Evolutionary conservation across 2,888 invertebrate genomes (phyloP).

Genomic region (Netelia melanura): DNA sequence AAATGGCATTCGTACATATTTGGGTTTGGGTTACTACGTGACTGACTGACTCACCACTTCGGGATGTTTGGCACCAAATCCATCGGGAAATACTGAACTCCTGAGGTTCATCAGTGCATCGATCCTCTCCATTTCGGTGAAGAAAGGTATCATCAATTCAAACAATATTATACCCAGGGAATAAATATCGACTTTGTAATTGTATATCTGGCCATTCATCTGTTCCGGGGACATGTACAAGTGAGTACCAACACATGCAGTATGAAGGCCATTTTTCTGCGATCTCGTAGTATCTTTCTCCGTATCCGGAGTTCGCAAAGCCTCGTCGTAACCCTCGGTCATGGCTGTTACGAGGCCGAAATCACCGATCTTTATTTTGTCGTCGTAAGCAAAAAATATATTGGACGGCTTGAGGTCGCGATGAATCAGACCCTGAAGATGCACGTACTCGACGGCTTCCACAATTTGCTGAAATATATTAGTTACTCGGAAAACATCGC

Average conservation of each 20-base stretch:
- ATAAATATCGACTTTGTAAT: constrained; percentile 97
- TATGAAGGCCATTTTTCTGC: constrained; percentile 84
- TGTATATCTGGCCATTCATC: constrained; percentile 90
- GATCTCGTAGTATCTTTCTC: constrained; percentile 79
- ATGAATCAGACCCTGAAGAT: constrained; percentile 96
- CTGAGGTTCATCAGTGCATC: constrained; percentile 89
- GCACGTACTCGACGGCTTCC: constrained; percentile 98
- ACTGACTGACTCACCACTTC: constrained; percentile 88
- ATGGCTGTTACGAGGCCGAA: constrained; percentile 98
- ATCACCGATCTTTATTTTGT: constrained; percentile 97
- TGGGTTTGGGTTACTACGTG: no score
- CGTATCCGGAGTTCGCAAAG: constrained; percentile 72
- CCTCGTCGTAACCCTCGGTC: constrained; percentile 86
- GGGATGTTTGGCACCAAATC: constrained; percentile 88
- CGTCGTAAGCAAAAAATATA: constrained; percentile 96
- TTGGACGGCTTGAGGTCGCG: constrained; percentile 98
- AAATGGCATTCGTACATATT: no score
- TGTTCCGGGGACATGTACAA: constrained; percentile 99
- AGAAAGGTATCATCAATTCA: constrained; percentile 95
- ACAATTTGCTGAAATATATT: constrained; percentile 95
- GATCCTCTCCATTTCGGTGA: constrained; percentile 96
- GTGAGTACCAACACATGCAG: constrained; percentile 92
- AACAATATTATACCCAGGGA: constrained; percentile 97
- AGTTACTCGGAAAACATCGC: constrained; percentile 85
- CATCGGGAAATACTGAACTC: constrained; percentile 89